A percentile compares a stretch with the other conserved stretches of the same genome.
Conservation (phyloP, 2,888 invertebrate species). For the Lysandra coridon region DNA sequence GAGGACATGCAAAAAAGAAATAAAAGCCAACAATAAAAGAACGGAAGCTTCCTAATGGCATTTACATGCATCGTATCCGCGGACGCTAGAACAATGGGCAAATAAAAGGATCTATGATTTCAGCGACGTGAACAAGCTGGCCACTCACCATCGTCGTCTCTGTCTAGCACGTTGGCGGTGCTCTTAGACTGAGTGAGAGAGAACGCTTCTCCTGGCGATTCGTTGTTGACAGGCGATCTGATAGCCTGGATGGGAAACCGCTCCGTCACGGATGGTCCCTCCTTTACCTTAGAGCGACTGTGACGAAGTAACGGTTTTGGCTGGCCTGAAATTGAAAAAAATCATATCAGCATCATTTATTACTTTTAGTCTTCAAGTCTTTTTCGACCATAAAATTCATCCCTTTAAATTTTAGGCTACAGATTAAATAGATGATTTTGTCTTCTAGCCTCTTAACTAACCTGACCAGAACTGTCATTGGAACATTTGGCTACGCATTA, state of each 20-base stretch:
- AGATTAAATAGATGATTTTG: too few species aligned
- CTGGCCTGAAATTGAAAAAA: slow-evolving; percentile 61
- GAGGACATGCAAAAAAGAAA: slow-evolving; percentile 79
- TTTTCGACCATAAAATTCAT: not conserved
- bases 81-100: slow-evolving; percentile 34
- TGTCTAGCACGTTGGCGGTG: slow-evolving; percentile 72
- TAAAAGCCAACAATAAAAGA: slow-evolving; percentile 76
- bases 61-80: slow-evolving; percentile 57
- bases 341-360: too few species aligned
- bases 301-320: slow-evolving; percentile 74
- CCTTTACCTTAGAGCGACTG: slow-evolving; percentile 71
- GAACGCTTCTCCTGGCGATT: slow-evolving; percentile 48
- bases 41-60: slow-evolving; percentile 67
- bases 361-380: not conserved
- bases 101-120: slow-evolving; percentile 32
- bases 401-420: too few species aligned
- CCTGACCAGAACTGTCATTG: too few species aligned
- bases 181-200: slow-evolving; percentile 68
- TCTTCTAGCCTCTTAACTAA: too few species aligned
- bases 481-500: too few species aligned
- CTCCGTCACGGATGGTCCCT: slow-evolving; percentile 65
- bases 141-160: slow-evolving; percentile 76
- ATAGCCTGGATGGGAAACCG: slow-evolving; percentile 88
- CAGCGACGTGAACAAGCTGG: slow-evolving; percentile 25
- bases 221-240: slow-evolving; percentile 41